phyloP scores from a whole-genome alignment of 1,140 invertebrate species.

The Drosophila quadrilineata region DNA sequence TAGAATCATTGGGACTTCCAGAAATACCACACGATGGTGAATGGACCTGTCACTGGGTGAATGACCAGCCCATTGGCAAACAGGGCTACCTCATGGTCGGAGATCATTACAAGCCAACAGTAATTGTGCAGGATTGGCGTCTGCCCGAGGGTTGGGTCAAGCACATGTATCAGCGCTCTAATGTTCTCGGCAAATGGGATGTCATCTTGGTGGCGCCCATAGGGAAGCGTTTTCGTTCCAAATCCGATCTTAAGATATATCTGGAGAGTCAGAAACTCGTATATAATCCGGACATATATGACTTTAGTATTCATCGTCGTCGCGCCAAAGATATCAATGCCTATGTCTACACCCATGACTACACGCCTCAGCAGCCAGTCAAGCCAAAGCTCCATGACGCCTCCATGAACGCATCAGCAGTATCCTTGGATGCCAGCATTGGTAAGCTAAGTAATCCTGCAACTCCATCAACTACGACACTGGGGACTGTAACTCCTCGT shows the following conservation, averaged over 20 bases:
- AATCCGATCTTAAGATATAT: constrained; percentile 84
- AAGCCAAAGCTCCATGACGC: constrained; percentile 55
- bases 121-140: constrained; percentile 87
- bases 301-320: constrained; percentile 84
- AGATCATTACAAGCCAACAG: constrained; percentile 83
- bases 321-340: constrained; percentile 83
- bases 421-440: constrained; percentile 35
- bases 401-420: constrained; percentile 23
- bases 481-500: constrained; percentile 30
- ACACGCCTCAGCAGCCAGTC: constrained; percentile 62
- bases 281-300: constrained; percentile 83
- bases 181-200: constrained; percentile 90
- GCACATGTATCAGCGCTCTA: constrained; percentile 87
- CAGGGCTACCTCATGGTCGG: constrained; percentile 81
- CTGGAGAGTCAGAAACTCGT: constrained; percentile 82
- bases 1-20: constrained; percentile 62
- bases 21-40: constrained; percentile 81
- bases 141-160: constrained; percentile 89
- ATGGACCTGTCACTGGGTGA: constrained; percentile 85
- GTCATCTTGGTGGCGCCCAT: constrained; percentile 87
- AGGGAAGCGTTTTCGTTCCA: constrained; percentile 84
- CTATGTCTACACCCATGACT: constrained; percentile 80
- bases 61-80: constrained; percentile 84
- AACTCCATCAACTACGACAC: constrained; percentile 7
- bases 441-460: constrained; percentile 16